These are phyloP conservation scores for Pristionchus arcanus DNA, from an alignment of 2,888 invertebrate species.

Conservation along the genomic window DNA sequence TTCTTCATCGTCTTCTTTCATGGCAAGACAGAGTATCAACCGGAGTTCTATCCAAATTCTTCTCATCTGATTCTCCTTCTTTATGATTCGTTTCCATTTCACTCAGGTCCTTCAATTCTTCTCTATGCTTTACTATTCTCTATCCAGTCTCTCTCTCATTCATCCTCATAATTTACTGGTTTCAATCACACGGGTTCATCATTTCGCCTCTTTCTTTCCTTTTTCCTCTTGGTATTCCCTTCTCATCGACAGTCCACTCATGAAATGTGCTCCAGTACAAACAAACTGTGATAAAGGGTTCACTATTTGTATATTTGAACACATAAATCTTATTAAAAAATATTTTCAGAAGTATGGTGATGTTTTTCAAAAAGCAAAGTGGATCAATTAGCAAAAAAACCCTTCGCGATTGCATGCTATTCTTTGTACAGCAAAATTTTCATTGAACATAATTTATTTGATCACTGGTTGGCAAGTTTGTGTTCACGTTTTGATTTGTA, in stretches of 20 bases:
- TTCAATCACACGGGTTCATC: background rate
- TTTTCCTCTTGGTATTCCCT: conserved; percentile 28
- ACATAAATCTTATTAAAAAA: background rate
- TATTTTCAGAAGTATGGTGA: background rate
- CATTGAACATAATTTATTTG: background rate
- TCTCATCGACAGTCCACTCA: conserved; percentile 18
- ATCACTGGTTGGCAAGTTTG: background rate
- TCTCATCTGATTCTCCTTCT: conserved; percentile 40
- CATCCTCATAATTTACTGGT: background rate
- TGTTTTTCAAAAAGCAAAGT: background rate
- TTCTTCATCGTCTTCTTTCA: conserved; percentile 69
- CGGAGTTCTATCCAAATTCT: conserved; percentile 51
- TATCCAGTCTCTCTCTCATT: background rate
- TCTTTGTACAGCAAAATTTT: background rate
- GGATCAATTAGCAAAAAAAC: background rate
- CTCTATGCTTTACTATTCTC: background rate
- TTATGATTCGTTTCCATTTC: conserved; percentile 16
- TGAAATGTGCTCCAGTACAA: conserved; percentile 12
- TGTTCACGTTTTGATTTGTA: background rate
- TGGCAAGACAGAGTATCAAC: conserved; percentile 63
- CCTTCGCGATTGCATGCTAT: background rate
- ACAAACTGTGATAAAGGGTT: background rate
- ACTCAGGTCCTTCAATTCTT: background rate
- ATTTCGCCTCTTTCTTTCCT: conserved; percentile 27
- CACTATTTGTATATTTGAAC: background rate